Evolutionary conservation across 2,797 vertebrate genomes (phyloP), one percentile per base, ranked within the genome.

Genomic region (Manis crassicaudata): DNA sequence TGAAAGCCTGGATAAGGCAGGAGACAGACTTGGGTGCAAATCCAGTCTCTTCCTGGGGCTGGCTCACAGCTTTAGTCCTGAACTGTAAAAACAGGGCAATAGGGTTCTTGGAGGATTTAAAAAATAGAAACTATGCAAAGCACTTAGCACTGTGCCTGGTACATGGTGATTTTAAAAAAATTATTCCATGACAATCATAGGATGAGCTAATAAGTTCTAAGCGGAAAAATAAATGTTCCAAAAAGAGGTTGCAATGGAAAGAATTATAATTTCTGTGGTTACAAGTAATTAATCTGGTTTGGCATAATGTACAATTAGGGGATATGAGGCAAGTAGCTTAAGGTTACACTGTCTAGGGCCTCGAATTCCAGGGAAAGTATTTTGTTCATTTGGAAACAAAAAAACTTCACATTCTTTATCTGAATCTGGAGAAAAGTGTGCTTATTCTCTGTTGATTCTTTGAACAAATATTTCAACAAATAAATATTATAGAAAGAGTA

Each of bases 171-270:
- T 93, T 62, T 60, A 29, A 17, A 40, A 80, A 13, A 91, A 54
- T 67, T 10, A 81, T 60, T 93, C 60, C 32, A 35, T 56, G 67
- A 90, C 9, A 65, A 37, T 63, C 43, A 95, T 23, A 35, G 16
- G 84, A 86, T 56, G 94, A 93, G 23, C 56, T 73, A 93, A 43
- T 82, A 63, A 83, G 6, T 83, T 90, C 52, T 63, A 73, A 92
- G 37, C 5, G 79, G 56, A 94, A 95, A 92, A 92, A 79, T 40
- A 90, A 89, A 73, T 29, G 5, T n/a, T 62, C 12, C 20, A 16
- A 63, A 82, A 94, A 70, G 16, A 62, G 18, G 16, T 35, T 65
- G 72, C 6, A 95, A 23, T 63, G 43, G 68, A 91, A 93, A 96
- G 7, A 88, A 35, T 62, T 23, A 60, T 18, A 88, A 40, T 68